Percentiles rank a stretch among this genome's conserved stretches.
These are phyloP conservation scores for Sweltsa coloradensis DNA, from an alignment of 1,140 invertebrate species.

Conservation along the genomic window DNA sequence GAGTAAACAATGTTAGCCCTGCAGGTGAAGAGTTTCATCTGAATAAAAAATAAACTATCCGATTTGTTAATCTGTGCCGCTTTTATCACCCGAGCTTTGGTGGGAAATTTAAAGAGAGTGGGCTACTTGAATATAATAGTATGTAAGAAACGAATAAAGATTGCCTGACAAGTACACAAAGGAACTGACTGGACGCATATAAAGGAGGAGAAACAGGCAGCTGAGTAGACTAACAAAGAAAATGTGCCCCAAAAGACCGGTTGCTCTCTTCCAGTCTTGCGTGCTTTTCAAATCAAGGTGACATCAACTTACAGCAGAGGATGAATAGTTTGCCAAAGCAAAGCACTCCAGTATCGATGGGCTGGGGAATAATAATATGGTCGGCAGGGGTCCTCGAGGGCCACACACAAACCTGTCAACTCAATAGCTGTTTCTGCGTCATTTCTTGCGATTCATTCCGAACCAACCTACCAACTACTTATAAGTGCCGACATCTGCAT, in stretches of 20 bases:
- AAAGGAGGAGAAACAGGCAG: not conserved
- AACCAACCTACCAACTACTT: too few species aligned
- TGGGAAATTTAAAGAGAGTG: too few species aligned
- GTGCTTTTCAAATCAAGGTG: constrained; percentile 5
- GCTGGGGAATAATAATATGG: not conserved
- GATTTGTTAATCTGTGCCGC: too few species aligned
- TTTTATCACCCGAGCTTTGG: too few species aligned
- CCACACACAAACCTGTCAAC: constrained; percentile 8
- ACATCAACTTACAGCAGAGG: not conserved
- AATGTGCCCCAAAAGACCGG: not conserved
- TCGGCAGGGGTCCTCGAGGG: not conserved
- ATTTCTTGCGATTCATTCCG: not conserved
- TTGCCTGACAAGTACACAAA: not conserved
- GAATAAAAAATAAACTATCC: too few species aligned
- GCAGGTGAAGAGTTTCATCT: too few species aligned
- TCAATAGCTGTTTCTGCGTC: not conserved
- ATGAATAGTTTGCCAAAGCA: not conserved
- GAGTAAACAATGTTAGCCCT: too few species aligned
- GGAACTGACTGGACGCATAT: not conserved
- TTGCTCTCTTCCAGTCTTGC: constrained; percentile 1
- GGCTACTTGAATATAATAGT: too few species aligned
- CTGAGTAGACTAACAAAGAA: not conserved
- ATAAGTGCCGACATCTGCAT: too few species aligned
- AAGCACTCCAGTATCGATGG: constrained; percentile 3
- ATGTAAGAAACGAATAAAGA: not conserved